Evolutionary conservation across 2,797 vertebrate species (phyloP), one percentile per base, ranked within the genome.

Genomic region (Hoplostethus mediterraneus): DNA sequence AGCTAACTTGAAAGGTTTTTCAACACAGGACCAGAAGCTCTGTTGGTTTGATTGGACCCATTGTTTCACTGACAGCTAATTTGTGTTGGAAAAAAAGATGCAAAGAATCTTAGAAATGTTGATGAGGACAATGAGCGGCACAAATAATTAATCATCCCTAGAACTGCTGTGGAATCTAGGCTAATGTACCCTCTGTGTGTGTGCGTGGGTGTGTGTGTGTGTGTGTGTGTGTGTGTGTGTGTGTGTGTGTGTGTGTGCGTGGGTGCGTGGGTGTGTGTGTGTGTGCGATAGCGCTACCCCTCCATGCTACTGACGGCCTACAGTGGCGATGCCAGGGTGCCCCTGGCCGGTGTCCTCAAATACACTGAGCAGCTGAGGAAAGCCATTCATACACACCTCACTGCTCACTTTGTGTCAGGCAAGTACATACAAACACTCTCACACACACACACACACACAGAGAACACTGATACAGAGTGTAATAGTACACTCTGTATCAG

Each of bases 251-350:
- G 1, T 36, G 1, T 57, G 40, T 67, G 25, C 61, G 6, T 83
- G 67, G 72, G 69, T 53, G 40, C 64, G 25, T 68, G 51, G 47
- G 6, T 48, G 48, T 67, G 25, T 53, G 47, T 77, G 25, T 44
- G 1, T 36, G 1, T 57, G 40, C 64, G 68, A 45, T 66, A 99
- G 98, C 62, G 69, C 71, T 99, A 98, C 67, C 98, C 98, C 61
- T 96, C 98, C 0, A 78, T 98, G 92, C 93, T 97, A 74, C 95
- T 99, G 92, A 98, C 96, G 1, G 96, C 95, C 0, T 97, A 97
- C 84, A 93, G 94, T 42, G 91, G 87, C 0, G 98, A 99, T 71
- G 88, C 93, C 58, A 94, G 96, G 69, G 71, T 97, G 58, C 95
- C 96, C 60, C 75, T 98, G 65, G 73, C 82, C 30, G 97, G 97